Percentiles rank a stretch among this genome's conserved stretches.
Conservation (phyloP, 2,113 vertebrate species). For the Carassius auratus region DNA sequence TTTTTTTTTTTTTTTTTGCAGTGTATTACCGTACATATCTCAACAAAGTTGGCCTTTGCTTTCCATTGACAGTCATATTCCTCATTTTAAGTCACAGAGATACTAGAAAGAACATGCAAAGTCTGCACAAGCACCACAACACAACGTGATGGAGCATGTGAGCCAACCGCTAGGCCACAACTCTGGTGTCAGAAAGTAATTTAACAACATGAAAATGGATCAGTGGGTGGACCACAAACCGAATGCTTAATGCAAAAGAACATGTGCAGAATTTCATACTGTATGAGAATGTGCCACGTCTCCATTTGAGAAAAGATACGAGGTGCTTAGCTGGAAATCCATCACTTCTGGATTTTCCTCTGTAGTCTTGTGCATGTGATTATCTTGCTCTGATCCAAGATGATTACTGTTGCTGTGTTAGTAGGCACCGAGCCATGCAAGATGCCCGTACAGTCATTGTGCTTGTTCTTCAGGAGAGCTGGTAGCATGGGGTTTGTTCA, state of each 20-base stretch:
- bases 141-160: not conserved
- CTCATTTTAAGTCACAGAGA: not conserved
- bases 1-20: not conserved
- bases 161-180: not conserved
- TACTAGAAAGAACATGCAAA: not conserved
- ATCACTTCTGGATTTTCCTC: conserved; percentile 8
- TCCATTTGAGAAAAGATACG: not conserved
- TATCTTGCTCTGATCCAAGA: conserved; percentile 1
- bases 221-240: not conserved
- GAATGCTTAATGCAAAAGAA: not conserved
- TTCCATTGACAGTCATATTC: not conserved
- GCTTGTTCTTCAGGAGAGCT: not conserved
- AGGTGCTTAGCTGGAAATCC: not conserved
- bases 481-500: not conserved
- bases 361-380: conserved; percentile 24
- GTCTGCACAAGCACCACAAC: not conserved
- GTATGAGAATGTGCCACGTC: not conserved
- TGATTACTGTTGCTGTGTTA: conserved; percentile 24
- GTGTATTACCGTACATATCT: too few species aligned
- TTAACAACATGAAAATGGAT: not conserved
- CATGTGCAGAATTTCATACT: not conserved
- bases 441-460: not conserved
- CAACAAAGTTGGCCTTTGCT: not conserved
- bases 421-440: conserved; percentile 28
- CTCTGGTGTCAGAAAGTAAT: not conserved